Percentiles rank a stretch among this genome's conserved stretches.
phyloP scores from a whole-genome alignment of 2,797 vertebrate genomes.

The Momotus momota region DNA sequence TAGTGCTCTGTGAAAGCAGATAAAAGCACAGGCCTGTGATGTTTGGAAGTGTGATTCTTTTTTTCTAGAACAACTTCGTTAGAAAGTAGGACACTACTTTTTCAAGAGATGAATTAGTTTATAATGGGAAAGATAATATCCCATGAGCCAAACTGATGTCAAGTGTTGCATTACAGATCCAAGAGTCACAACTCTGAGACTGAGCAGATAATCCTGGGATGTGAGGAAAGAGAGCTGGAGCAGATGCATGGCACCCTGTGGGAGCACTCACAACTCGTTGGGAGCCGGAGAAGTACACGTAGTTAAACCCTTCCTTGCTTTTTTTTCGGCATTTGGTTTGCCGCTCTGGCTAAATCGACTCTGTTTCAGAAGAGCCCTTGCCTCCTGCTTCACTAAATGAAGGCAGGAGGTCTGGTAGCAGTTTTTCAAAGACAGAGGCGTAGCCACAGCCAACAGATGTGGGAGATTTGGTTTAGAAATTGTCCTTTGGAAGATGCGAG shows the following conservation, averaged over 20 bases:
- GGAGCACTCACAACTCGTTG: conserved; percentile 19
- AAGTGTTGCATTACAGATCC: conserved; percentile 23
- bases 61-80: conserved; percentile 2
- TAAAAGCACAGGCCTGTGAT: not conserved
- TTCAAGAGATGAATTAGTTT: conserved; percentile 23
- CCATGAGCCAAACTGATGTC: conserved; percentile 19
- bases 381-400: not conserved
- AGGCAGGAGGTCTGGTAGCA: not conserved
- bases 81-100: conserved; percentile 8
- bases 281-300: not conserved
- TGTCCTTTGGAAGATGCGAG: not conserved
- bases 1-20: not conserved
- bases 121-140: conserved; percentile 33
- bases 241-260: conserved; percentile 4
- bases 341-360: not conserved
- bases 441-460: not conserved
- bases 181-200: conserved; percentile 26
- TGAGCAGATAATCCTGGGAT: conserved; percentile 51
- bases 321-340: not conserved
- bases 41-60: not conserved
- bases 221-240: conserved; percentile 26
- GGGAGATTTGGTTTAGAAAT: not conserved
- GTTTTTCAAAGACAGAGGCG: not conserved
- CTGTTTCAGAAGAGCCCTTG: not conserved
- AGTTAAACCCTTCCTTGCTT: not conserved